Conservation (phyloP, 2,113 vertebrate genomes). For the Toxotes chatareus region DNA sequence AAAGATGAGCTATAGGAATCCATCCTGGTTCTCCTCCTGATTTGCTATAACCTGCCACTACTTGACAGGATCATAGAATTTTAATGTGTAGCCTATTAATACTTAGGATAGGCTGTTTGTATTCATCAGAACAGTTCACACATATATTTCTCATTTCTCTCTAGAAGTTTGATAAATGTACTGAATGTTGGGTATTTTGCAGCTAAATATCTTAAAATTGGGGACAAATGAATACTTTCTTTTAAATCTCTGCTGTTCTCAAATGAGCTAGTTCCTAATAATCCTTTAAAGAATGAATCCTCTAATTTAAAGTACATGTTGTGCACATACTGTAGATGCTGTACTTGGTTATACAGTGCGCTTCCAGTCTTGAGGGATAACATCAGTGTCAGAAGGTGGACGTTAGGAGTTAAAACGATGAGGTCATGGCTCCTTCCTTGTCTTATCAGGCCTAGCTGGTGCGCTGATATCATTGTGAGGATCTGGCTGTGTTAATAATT, state of each 20-base stretch:
- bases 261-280: not conserved
- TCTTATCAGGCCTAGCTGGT: conserved; percentile 34
- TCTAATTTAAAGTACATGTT: not conserved
- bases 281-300: not conserved
- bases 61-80: not conserved
- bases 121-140: not conserved
- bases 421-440: conserved; percentile 46
- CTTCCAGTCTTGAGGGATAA: not conserved
- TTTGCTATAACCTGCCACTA: not conserved
- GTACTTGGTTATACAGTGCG: not conserved
- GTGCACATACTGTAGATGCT: not conserved
- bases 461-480: conserved; percentile 56
- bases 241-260: not conserved
- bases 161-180: no score
- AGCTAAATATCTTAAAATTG: not conserved
- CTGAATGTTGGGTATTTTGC: not conserved
- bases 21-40: not conserved
- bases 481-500: conserved; percentile 72
- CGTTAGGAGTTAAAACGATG: conserved; percentile 32
- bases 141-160: no score
- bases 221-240: not conserved
- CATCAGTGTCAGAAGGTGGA: not conserved
- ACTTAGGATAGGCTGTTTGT: not conserved
- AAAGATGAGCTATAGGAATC: not conserved
- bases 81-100: not conserved